phyloP scores from a whole-genome alignment of 2,113 vertebrate genomes.

The Brevimyrus niger region DNA sequence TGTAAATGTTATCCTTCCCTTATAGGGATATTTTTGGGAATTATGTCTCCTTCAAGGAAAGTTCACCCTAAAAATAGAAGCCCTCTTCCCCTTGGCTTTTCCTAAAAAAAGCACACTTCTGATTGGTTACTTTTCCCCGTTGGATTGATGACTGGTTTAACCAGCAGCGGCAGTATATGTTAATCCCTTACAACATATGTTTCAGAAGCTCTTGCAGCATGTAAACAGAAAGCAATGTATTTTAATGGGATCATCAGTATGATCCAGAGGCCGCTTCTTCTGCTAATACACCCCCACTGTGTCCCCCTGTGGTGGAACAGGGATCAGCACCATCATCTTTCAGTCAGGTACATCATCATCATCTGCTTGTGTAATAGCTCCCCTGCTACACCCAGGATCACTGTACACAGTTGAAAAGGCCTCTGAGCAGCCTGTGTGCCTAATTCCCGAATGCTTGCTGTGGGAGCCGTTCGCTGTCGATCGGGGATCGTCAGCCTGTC shows the following conservation, averaged over 20 bases:
- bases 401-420: neutral
- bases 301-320: constrained; percentile 4
- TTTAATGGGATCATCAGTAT: neutral
- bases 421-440: neutral
- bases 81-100: neutral
- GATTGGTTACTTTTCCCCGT: neutral
- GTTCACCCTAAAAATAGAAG: neutral
- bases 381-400: neutral
- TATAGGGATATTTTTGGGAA: neutral
- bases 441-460: neutral
- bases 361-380: neutral
- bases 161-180: neutral
- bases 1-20: neutral
- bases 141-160: neutral
- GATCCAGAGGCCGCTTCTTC: neutral
- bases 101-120: neutral
- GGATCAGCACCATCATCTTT: neutral
- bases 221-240: neutral
- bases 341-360: neutral
- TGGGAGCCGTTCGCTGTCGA: neutral
- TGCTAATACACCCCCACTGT: neutral
- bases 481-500: neutral
- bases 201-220: neutral
- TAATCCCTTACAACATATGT: neutral
- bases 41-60: constrained; percentile 1